A percentile compares a stretch with the other conserved stretches of the same genome.
Conservation (phyloP, 1,140 invertebrate genomes). For the Lordiphosa mommai region DNA sequence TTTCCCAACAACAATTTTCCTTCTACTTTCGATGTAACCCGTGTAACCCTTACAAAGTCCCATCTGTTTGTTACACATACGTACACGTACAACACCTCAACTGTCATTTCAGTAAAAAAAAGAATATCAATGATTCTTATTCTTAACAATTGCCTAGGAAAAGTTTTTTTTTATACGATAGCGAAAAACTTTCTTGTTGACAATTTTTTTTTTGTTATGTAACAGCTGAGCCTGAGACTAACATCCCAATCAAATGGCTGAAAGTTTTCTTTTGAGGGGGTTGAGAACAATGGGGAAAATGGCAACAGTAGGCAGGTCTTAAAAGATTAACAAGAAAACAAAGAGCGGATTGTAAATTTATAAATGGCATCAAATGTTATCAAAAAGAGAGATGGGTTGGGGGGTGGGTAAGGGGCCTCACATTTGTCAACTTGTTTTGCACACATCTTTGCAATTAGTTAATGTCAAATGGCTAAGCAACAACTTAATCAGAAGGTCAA, state of each 20-base stretch:
- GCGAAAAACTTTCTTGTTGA: slow-evolving; percentile 64
- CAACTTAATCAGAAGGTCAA: slow-evolving; percentile 73
- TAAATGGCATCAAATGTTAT: slow-evolving; percentile 66
- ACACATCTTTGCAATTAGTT: slow-evolving; percentile 63
- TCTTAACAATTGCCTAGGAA: slow-evolving; percentile 54
- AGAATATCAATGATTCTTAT: too few species aligned
- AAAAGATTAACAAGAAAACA: slow-evolving; percentile 53
- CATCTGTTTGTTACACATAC: slow-evolving; percentile 33
- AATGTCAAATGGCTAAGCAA: slow-evolving; percentile 60
- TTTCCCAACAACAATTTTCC: too few species aligned
- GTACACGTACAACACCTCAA: slow-evolving; percentile 20
- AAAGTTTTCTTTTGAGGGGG: slow-evolving; percentile 51
- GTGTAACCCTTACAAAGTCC: slow-evolving; percentile 21
- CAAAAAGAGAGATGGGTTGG: too few species aligned
- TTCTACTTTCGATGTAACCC: too few species aligned
- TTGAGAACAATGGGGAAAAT: slow-evolving; percentile 44
- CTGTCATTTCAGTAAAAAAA: slow-evolving; percentile 30
- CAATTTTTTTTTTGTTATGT: slow-evolving; percentile 36
- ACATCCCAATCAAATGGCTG: slow-evolving; percentile 64
- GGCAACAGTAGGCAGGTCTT: slow-evolving; percentile 53
- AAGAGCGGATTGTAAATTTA: slow-evolving; percentile 70
- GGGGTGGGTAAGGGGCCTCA: slow-evolving; percentile 7
- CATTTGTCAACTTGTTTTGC: slow-evolving; percentile 50
- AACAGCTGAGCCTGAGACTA: slow-evolving; percentile 58
- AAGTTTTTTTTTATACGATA: slow-evolving; percentile 62